Evolutionary conservation across 2,113 vertebrate species (phyloP).

Genomic region (Equus przewalskii): DNA sequence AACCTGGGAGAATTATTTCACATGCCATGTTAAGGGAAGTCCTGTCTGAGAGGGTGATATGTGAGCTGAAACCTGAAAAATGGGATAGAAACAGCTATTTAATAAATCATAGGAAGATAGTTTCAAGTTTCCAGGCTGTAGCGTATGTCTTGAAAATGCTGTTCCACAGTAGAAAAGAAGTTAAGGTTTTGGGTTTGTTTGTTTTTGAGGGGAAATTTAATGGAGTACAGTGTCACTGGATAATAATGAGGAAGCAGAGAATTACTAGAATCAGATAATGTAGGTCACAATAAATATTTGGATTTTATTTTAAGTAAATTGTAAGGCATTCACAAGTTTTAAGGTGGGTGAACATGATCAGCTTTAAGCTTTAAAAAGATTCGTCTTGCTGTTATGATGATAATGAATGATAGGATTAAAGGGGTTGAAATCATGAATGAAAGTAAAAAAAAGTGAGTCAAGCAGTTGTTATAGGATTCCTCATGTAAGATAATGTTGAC

Average conservation of each 20-base stretch:
- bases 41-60: not conserved
- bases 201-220: not conserved
- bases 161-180: fast-evolving
- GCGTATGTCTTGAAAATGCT: not conserved
- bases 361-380: not conserved
- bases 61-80: not conserved
- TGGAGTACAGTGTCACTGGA: not conserved
- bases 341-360: not conserved
- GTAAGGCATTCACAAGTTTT: not conserved
- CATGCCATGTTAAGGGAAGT: fast-evolving
- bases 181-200: not conserved
- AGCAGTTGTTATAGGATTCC: not conserved
- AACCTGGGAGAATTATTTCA: not conserved
- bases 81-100: not conserved
- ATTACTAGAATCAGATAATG: not conserved
- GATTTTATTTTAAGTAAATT: not conserved
- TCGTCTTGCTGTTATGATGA: not conserved
- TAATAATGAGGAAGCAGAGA: not conserved
- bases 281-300: not conserved
- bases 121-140: not conserved
- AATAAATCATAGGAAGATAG: not conserved
- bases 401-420: not conserved
- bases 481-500: not conserved
- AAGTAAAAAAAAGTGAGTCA: not conserved
- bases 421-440: not conserved